Conservation (phyloP, 2,113 vertebrate genomes). For the Rhinolophus ferrumequinum region DNA sequence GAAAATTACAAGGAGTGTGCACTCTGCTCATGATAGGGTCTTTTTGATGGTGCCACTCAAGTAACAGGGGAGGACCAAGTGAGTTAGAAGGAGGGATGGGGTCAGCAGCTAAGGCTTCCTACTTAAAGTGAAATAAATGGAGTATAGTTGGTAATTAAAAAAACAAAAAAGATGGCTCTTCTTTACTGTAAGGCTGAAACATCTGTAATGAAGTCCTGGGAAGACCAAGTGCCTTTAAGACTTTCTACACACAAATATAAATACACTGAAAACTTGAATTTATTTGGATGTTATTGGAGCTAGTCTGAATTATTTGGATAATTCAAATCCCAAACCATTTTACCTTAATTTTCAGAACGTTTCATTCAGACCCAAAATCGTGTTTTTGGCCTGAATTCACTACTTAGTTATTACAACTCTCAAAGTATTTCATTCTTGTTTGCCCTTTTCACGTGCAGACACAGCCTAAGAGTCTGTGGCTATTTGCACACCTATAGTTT, state of each 20-base stretch:
- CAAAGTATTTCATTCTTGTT: not conserved
- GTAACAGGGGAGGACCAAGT: not conserved
- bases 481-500: not conserved
- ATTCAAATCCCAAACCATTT: not conserved
- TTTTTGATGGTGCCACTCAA: not conserved
- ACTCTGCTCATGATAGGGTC: accelerated
- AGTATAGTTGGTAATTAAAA: not conserved
- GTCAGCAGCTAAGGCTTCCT: not conserved
- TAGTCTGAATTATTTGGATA: not conserved
- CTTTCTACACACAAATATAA: not conserved
- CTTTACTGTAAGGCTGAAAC: not conserved
- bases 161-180: not conserved
- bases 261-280: not conserved
- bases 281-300: not conserved
- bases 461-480: not conserved
- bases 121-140: not conserved
- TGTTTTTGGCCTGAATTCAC: not conserved
- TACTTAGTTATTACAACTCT: not conserved
- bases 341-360: not conserved
- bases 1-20: not conserved
- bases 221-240: not conserved
- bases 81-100: not conserved
- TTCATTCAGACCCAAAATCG: not conserved
- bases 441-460: not conserved
- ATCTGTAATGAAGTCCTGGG: not conserved